Evolutionary conservation across 2,888 invertebrate genomes (phyloP).

Genomic region (Neoitamus cyanurus): DNA sequence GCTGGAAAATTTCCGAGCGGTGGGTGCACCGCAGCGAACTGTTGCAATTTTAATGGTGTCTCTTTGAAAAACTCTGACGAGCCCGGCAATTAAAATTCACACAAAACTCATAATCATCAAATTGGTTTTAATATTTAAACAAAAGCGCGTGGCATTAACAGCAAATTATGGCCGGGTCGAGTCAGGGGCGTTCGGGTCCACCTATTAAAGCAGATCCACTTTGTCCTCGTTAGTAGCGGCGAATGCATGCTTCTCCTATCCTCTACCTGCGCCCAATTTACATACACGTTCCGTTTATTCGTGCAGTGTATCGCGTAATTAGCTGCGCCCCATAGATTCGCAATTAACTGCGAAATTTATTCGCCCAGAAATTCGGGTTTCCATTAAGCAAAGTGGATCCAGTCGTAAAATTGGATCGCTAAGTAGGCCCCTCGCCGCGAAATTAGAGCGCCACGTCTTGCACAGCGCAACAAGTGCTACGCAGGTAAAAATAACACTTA

Average conservation of each 20-base stretch:
- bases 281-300: not conserved
- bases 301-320: not conserved
- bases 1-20: not conserved
- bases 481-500: not conserved
- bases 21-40: not conserved
- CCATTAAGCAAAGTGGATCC: not conserved
- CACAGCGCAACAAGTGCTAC: not conserved
- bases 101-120: not conserved
- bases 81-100: not conserved
- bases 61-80: not conserved
- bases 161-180: not conserved
- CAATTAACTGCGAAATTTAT: not conserved
- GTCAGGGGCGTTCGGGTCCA: not conserved
- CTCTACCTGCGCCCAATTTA: not conserved
- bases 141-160: not conserved
- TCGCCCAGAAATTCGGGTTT: not conserved
- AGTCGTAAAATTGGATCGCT: not conserved
- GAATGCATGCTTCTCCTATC: not conserved
- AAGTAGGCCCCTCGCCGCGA: not conserved
- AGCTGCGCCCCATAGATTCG: not conserved
- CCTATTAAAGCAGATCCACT: not conserved
- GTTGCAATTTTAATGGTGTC: not conserved
- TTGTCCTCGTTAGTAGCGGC: not conserved
- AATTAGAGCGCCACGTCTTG: not conserved
- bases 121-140: not conserved